phyloP scores from a whole-genome alignment of 1,140 invertebrate genomes.

The Anthonomus grandis region DNA sequence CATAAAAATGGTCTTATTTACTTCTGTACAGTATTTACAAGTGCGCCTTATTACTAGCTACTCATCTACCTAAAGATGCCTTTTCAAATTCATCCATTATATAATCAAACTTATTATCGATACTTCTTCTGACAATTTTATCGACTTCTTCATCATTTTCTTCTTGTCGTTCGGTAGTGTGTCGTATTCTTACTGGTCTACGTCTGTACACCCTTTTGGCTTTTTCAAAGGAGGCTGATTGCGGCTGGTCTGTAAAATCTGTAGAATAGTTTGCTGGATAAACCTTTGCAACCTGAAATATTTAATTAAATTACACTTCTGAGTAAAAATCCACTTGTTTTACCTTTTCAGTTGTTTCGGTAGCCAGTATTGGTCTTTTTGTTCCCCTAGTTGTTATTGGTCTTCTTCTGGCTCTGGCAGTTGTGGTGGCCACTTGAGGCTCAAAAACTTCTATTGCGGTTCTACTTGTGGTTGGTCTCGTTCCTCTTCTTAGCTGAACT shows the following conservation, averaged over 20 bases:
- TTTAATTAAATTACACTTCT: not conserved
- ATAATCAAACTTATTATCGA: slow-evolving; percentile 2
- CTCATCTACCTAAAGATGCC: slow-evolving; percentile 11
- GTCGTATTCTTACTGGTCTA: slow-evolving; percentile 28
- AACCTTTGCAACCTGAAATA: slow-evolving; percentile 12
- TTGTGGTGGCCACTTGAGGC: not conserved
- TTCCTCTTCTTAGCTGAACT: slow-evolving; percentile 16
- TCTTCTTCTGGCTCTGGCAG: slow-evolving; percentile 1
- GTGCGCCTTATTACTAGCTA: not conserved
- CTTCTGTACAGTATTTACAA: slow-evolving; percentile 16
- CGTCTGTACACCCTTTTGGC: slow-evolving; percentile 32
- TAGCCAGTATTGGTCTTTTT: too few relatives aligned
- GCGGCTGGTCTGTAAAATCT: slow-evolving; percentile 4
- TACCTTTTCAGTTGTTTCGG: slow-evolving; percentile 19
- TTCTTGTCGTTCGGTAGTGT: slow-evolving; percentile 24
- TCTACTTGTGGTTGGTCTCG: slow-evolving; percentile 7
- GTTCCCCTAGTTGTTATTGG: too few relatives aligned
- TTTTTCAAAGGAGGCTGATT: slow-evolving; percentile 9
- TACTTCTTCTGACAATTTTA: slow-evolving; percentile 28
- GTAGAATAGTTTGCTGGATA: slow-evolving; percentile 7
- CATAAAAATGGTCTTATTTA: not conserved
- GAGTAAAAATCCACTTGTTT: not conserved
- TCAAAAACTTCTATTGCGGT: not conserved
- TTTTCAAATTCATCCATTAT: slow-evolving; percentile 1
- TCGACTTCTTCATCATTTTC: slow-evolving; percentile 21